Conservation (phyloP, 2,113 vertebrate species). For the Acrocephalus kingi region DNA sequence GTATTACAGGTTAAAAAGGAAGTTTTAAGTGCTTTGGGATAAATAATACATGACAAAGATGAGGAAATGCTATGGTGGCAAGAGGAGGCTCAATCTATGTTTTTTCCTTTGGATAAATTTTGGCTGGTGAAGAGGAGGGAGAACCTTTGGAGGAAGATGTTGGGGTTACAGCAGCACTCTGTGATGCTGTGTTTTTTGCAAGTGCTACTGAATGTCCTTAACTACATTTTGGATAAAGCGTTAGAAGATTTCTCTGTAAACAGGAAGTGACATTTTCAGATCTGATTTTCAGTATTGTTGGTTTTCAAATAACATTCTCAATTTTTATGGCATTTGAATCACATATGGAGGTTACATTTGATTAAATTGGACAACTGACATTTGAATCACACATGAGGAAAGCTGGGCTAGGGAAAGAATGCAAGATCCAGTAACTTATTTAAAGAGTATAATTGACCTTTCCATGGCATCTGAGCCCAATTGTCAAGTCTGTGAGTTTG, state of each 20-base stretch:
- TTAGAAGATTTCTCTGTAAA: background rate
- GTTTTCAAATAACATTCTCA: background rate
- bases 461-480: background rate
- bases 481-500: slow-evolving; percentile 4
- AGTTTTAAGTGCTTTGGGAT: background rate
- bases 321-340: slow-evolving; percentile 1
- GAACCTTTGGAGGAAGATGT: background rate
- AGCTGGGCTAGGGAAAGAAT: background rate
- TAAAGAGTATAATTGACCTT: slow-evolving; percentile 37
- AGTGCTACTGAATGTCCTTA: background rate
- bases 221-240: background rate
- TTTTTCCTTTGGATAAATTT: background rate
- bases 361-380: slow-evolving; percentile 26
- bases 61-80: background rate
- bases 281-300: background rate
- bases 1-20: background rate
- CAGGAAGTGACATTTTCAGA: background rate
- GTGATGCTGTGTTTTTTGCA: background rate
- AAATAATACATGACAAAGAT: background rate
- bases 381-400: slow-evolving; percentile 28
- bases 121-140: background rate
- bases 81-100: background rate
- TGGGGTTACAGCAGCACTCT: background rate
- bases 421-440: background rate
- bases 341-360: background rate